These are phyloP conservation scores for Gymnocheta viridis DNA, from an alignment of 2,888 invertebrate genomes.

Conservation along the genomic window DNA sequence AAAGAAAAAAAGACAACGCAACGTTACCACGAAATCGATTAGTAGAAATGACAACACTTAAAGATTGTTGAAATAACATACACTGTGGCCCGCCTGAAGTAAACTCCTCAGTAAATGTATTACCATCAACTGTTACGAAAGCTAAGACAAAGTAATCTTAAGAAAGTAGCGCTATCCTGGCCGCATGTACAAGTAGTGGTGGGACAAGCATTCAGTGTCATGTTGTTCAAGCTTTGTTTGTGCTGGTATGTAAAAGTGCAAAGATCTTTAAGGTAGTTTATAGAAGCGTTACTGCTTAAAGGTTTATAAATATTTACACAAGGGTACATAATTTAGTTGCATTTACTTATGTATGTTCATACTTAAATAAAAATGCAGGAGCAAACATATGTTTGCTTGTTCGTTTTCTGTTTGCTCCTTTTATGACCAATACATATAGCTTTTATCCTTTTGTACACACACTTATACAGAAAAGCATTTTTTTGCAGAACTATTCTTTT, in stretches of 20 bases:
- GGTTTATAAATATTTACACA: constrained; percentile 8
- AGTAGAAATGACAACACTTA: background rate
- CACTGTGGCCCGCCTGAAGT: background rate
- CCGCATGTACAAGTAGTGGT: background rate
- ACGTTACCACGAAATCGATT: background rate
- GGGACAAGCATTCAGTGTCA: background rate
- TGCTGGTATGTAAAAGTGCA: background rate
- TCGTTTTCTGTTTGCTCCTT: background rate
- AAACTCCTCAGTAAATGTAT: background rate
- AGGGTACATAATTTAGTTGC: constrained; percentile 9
- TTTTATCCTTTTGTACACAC: background rate
- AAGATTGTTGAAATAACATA: constrained; percentile 8
- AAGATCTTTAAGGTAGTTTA: background rate
- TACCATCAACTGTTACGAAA: background rate
- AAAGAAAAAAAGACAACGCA: background rate
- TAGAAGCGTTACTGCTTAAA: background rate
- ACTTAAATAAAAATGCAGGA: background rate
- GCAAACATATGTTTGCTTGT: background rate
- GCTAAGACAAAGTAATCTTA: background rate
- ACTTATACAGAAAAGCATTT: background rate
- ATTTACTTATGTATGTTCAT: background rate
- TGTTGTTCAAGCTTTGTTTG: background rate
- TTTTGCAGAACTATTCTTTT: background rate
- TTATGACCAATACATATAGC: background rate
- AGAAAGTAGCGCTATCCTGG: background rate